Conservation (phyloP, 53 echinoderm and acorn worm species). For the Arbacia lixula region DNA sequence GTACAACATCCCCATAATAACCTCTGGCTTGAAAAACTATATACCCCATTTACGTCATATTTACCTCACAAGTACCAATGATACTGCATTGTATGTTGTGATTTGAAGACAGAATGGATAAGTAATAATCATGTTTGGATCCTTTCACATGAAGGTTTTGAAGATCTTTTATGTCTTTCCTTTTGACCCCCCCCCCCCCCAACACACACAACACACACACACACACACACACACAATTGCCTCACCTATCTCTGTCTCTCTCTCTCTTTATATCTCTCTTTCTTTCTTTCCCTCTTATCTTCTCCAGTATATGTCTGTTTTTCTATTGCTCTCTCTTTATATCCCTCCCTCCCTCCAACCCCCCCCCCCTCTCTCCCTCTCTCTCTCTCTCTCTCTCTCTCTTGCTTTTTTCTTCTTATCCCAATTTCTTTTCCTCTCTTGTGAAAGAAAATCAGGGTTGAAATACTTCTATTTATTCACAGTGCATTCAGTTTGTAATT, state of each 20-base stretch:
- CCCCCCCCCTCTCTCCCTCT: background rate
- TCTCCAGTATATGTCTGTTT: background rate
- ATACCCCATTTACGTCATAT: background rate
- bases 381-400: background rate
- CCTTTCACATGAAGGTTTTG: background rate
- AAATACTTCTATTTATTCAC: too few species aligned
- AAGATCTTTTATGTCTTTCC: background rate
- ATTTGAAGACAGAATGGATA: too few species aligned
- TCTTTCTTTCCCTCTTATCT: background rate
- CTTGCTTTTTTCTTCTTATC: background rate
- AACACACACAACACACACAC: background rate
- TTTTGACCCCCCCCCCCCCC: background rate
- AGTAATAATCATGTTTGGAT: too few species aligned
- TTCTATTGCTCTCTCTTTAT: background rate
- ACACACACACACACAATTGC: background rate
- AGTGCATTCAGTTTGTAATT: too few species aligned
- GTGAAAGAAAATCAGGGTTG: too few species aligned
- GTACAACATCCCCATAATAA: constrained; percentile 8
- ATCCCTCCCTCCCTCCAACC: background rate
- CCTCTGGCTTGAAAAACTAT: background rate
- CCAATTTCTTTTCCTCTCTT: background rate
- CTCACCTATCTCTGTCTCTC: background rate
- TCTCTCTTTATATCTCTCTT: background rate
- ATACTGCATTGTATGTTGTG: too few species aligned
- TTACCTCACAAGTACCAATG: background rate